Base-by-base conservation (phyloP, 2,113 vertebrate genomes). In the Manacus vitellinus region DNA sequence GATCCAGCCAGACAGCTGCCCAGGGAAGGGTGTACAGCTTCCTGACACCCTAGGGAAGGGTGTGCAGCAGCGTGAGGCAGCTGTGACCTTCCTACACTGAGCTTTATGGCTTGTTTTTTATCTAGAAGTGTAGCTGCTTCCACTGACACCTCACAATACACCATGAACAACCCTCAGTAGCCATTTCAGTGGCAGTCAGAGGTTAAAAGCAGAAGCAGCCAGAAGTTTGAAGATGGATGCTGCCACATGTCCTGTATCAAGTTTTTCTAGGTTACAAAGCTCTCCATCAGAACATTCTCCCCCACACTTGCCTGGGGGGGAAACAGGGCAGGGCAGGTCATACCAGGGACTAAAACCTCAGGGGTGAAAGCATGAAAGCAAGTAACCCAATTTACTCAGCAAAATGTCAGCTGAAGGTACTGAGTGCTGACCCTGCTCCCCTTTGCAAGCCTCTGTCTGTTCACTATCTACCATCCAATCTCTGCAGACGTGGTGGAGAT, bases 401-500 rank as follows among this genome's bases (percentile, higher is more conserved):
- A 71, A 58, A 82, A 79, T 49, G 21, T n/a, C 73, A 85, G 0
- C 73, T 35, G 52, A 39, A 58, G 52, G 46, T 13, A 68, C 2
- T 15, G 16, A n/a, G 46, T 67, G 17, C 25, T 86, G 9, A 49
- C 41, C 35, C 84, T 14, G 24, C 52, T 85, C 22, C 12, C 11
- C 25, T 54, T n/a, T 30, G 8, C n/a, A 78, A 19, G 46, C 20
- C 54, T 85, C 37, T 58, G 61, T 46, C 24, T 49, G 28, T 10
- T 89, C 37, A 5, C 49, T 2, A 14, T 23, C 58, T 31, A 5
- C 52, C 18, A 75, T 52, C 47, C 49, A 13, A 0, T 39, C 20
- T 6, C 81, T 75, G 61, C 56, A 33, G 30, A 8, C 0, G 0
- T 0, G 27, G 47, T 1, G 6, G 30, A 37, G 62, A 20, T 30